phyloP scores from a whole-genome alignment of 2,888 invertebrate genomes.

The Scaptomyza flava region DNA sequence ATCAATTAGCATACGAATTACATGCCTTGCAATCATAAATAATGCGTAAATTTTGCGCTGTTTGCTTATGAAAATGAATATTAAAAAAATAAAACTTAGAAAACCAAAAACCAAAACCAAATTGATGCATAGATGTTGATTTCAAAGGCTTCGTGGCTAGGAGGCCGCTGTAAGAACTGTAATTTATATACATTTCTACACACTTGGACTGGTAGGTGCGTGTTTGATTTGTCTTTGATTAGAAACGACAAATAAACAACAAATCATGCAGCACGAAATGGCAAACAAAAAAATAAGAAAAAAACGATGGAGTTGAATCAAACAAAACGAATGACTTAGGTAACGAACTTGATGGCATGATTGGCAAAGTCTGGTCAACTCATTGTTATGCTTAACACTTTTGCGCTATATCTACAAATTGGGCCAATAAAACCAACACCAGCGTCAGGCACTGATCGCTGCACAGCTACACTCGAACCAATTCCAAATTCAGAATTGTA shows the following conservation, averaged over 20 bases:
- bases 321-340: slow-evolving; percentile 60
- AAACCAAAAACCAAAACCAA: slow-evolving; percentile 16
- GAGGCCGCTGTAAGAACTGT: slow-evolving; percentile 54
- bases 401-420: slow-evolving; percentile 77
- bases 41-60: slow-evolving; percentile 75
- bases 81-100: slow-evolving; percentile 19
- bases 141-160: slow-evolving; percentile 34
- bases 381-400: slow-evolving; percentile 77
- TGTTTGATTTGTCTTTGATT: slow-evolving; percentile 75
- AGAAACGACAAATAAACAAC: slow-evolving; percentile 77
- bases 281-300: slow-evolving; percentile 1
- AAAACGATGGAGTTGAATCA: slow-evolving; percentile 27
- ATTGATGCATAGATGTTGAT: slow-evolving; percentile 71
- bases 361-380: slow-evolving; percentile 38
- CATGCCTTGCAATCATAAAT: slow-evolving; percentile 82
- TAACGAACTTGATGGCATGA: slow-evolving; percentile 63
- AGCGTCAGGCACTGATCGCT: slow-evolving; percentile 25
- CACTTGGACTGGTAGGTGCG: slow-evolving; percentile 68
- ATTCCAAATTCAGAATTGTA: slow-evolving; percentile 49
- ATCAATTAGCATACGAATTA: slow-evolving; percentile 81
- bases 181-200: slow-evolving; percentile 72
- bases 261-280: slow-evolving; percentile 76
- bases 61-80: slow-evolving; percentile 54
- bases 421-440: slow-evolving; percentile 79
- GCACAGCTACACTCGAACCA: slow-evolving; percentile 10